Base-by-base conservation (phyloP, 2,888 invertebrate genomes). In the Exephanes ischioxanthus region DNA sequence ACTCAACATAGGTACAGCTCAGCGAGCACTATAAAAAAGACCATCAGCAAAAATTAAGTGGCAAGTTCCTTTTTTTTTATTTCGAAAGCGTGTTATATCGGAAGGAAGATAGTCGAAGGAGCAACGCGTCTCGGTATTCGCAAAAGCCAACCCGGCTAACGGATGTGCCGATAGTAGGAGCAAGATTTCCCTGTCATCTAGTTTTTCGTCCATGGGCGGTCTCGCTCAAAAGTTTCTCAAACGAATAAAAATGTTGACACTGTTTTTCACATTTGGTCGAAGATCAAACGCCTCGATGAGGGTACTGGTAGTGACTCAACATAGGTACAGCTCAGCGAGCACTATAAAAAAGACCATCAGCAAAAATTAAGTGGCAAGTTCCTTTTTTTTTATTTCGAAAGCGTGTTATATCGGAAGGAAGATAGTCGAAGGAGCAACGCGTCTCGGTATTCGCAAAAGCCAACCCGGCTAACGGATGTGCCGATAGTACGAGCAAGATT, bases 131-230 rank as follows among this genome's bases (percentile, higher is more conserved):
- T 11, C 68, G 58, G 58, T 75, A 61, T 22, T 14, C 1, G 41
- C 58, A 22, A 9, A 58, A 19, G 3, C 19, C 7, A 41, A 41
- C 30, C 26, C n/a, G 33, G 30, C 30, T 61, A 45, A 73, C 30
- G 51, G 19, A 19, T 37, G 16, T 11, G 19, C 63, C 33, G 66
- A 37, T 51, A 51, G 63, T 73, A 73, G 55, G 37, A 22, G 6
- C 6, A 58, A 45, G 58, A 58, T 73, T 58, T 73, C 45, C 26
- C 41, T 58, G 55, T 71, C n/a, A 11, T n/a, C n/a, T n/a, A n/a
- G n/a, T n/a, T n/a, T n/a, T n/a, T n/a, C n/a, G n/a, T n/a, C n/a
- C n/a, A n/a, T n/a, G n/a, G n/a, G n/a, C n/a, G n/a, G n/a, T n/a
- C n/a, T n/a, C n/a, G n/a, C n/a, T n/a, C n/a, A n/a, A n/a, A n/a